Conservation (phyloP, 2,888 invertebrate species). For the Steinernema scapterisci region DNA sequence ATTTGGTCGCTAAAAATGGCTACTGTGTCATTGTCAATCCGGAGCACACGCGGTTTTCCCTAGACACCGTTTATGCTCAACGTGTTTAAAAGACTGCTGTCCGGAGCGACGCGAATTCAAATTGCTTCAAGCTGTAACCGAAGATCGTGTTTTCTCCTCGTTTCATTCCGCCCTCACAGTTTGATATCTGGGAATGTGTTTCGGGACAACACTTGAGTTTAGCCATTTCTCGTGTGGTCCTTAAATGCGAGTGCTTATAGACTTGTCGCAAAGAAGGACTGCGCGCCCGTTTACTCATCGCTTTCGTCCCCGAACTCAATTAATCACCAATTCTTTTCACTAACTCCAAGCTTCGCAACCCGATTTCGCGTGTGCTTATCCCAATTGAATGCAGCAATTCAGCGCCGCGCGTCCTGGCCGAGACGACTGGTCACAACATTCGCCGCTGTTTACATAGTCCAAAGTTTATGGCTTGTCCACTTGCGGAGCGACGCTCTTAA, state of each 20-base stretch:
- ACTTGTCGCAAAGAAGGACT: neutral
- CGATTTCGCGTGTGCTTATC: too few relatives aligned
- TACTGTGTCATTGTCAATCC: slow-evolving; percentile 27
- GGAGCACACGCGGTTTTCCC: neutral
- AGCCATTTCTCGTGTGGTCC: too few relatives aligned
- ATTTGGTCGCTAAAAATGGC: neutral
- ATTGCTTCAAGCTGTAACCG: too few relatives aligned
- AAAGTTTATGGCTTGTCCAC: slow-evolving; percentile 6
- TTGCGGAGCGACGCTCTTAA: neutral
- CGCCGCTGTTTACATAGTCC: neutral
- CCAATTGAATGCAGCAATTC: neutral
- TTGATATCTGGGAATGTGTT: too few relatives aligned
- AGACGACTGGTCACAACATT: neutral
- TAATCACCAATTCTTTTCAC: slow-evolving; percentile 27
- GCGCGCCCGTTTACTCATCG: slow-evolving; percentile 1
- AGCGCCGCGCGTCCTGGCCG: too few relatives aligned
- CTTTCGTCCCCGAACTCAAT: neutral
- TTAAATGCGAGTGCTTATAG: too few relatives aligned
- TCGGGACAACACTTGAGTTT: too few relatives aligned
- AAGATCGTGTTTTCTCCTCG: too few relatives aligned
- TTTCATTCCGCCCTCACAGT: too few relatives aligned
- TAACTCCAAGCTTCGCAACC: too few relatives aligned
- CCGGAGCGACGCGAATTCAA: too few relatives aligned
- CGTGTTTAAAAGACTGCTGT: slow-evolving; percentile 12
- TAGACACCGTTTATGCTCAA: slow-evolving; percentile 24